Evolutionary conservation across 1,140 invertebrate species (phyloP).

Genomic region (Lepeophtheirus salmonis): DNA sequence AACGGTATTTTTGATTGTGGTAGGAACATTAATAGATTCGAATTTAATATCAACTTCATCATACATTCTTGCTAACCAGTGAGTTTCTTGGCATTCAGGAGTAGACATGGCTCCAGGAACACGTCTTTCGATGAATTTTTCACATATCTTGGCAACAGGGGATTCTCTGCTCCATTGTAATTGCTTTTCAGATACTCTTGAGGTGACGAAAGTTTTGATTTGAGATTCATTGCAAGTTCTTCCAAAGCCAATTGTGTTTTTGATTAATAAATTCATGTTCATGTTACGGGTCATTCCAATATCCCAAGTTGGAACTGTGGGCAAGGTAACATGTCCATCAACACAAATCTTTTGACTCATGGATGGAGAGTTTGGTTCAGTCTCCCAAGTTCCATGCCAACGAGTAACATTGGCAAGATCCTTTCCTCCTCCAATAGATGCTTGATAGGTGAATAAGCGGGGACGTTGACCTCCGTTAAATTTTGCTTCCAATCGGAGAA

Average conservation of each 20-base stretch:
- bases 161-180: constrained; percentile 2
- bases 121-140: not conserved
- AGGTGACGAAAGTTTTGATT: constrained; percentile 2
- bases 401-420: not conserved
- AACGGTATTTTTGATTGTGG: not conserved
- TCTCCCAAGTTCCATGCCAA: constrained; percentile 11
- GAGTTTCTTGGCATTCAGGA: not conserved
- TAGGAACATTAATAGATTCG: constrained; percentile 5
- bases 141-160: constrained; percentile 3
- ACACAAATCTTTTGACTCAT: constrained; percentile 5
- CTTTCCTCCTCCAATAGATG: not conserved
- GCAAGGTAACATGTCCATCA: not conserved
- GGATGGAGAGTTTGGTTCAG: not conserved
- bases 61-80: not conserved
- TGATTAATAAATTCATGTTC: not conserved
- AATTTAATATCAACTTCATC: constrained; percentile 14
- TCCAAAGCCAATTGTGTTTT: constrained; percentile 14
- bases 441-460: not conserved
- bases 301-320: not conserved
- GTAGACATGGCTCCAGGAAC: not conserved
- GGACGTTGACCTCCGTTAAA: not conserved
- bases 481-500: not conserved
- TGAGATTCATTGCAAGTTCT: not conserved
- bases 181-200: constrained; percentile 12
- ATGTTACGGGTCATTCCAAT: not conserved